Base-by-base conservation (phyloP, 2,888 invertebrate genomes). In the Trilocha varians region DNA sequence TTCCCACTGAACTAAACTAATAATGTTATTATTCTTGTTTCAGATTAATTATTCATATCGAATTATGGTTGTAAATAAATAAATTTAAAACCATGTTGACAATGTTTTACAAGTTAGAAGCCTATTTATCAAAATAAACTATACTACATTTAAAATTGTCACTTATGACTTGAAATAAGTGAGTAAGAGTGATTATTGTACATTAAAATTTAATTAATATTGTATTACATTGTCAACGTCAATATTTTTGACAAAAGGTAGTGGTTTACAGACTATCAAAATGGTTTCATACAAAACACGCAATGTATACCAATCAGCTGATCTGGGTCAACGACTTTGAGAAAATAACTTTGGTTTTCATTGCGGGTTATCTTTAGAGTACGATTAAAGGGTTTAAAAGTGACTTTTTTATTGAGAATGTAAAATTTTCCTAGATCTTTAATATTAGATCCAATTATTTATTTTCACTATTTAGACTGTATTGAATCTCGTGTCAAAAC, bases 201-300 rank as follows among this genome's bases (percentile, higher is more conserved):
- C 25, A 11, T 11, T 11, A 6, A 11, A 49, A 49, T 17, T 40
- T 36, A 39, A 36, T 40, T n/a, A n/a, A n/a, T n/a, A n/a, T 41
- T 45, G 48, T 70, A 52, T 62, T 69, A 74, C 76, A 59, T 75
- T 70, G 67, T 66, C 77, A 78, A 78, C 77, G 77, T 78, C 66
- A 49, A 41, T 35, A 49, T 42, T 32, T 40, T 48, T 47, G 45
- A 42, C 43, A 45, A 43, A 49, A 52, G 46, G 39, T 52, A 34
- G 45, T 16, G 40, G 5, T 18, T 18, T 6, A 18, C 5, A 6
- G 8, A 5, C 8, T 8, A 6, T 18, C 18, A 18, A 18, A 18
- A 8, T 18, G n/a, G n/a, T n/a, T n/a, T n/a, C n/a, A n/a, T n/a
- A n/a, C n/a, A n/a, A n/a, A n/a, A n/a, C n/a, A n/a, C n/a, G n/a